These are phyloP conservation scores for Halcyon smyrnensis DNA, from an alignment of 2,797 vertebrate genomes.

Conservation along the genomic window DNA sequence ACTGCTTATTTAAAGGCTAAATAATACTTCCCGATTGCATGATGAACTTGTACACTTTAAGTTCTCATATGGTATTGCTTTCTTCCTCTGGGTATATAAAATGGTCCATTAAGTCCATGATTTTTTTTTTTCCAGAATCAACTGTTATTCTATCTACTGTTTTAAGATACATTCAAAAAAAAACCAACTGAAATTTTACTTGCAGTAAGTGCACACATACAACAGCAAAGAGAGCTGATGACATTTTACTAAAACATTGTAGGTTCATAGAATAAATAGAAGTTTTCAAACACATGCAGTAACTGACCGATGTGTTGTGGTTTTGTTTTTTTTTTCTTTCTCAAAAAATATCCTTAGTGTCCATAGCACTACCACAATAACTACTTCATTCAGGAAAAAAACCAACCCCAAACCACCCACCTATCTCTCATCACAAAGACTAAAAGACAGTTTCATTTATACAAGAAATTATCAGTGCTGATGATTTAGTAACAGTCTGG, in stretches of 20 bases:
- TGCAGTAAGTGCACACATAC: constrained; percentile 73
- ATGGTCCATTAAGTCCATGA: constrained; percentile 52
- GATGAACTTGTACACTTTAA: constrained; percentile 18
- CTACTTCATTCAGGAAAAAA: constrained; percentile 37
- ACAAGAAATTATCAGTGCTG: constrained; percentile 64
- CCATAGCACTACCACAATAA: not conserved
- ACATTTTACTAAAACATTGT: constrained; percentile 52
- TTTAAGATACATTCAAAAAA: constrained; percentile 86
- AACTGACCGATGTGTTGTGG: constrained; percentile 50
- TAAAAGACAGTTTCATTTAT: constrained; percentile 63
- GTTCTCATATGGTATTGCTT: constrained; percentile 76
- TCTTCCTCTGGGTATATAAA: constrained; percentile 68
- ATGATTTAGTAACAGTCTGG: constrained; percentile 62
- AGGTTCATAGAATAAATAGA: constrained; percentile 76
- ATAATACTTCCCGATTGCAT: constrained; percentile 9
- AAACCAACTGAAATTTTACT: constrained; percentile 79
- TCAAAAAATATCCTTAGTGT: constrained; percentile 50
- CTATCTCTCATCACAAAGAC: constrained; percentile 21
- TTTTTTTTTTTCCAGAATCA: not conserved
- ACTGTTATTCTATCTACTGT: constrained; percentile 72
- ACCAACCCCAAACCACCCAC: not conserved
- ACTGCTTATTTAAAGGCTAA: constrained; percentile 54
- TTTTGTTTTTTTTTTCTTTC: constrained; percentile 19
- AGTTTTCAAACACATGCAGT: constrained; percentile 74
- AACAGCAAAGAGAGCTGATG: constrained; percentile 62